These are phyloP conservation scores for Hystrix brachyura DNA, from an alignment of 2,113 vertebrate species.

Conservation along the genomic window DNA sequence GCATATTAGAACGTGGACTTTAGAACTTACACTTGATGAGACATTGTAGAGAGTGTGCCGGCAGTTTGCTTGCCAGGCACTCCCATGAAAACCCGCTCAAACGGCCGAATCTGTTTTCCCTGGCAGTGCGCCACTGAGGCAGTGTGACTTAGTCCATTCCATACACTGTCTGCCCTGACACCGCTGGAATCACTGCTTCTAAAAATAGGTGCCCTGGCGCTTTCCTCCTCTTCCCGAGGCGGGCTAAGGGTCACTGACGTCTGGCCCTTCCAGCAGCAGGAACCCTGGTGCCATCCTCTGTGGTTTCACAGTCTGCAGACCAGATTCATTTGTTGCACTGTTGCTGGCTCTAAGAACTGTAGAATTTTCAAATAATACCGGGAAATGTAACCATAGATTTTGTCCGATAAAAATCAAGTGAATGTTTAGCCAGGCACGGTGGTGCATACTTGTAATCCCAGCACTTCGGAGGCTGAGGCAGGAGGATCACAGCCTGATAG, in stretches of 20 bases:
- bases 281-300: neutral
- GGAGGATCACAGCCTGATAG: neutral
- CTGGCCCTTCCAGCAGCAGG: neutral
- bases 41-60: neutral
- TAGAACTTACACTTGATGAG: neutral
- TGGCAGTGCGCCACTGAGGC: too few relatives aligned
- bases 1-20: neutral
- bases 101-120: conserved; percentile 18
- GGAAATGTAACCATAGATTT: neutral
- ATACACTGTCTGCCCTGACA: neutral
- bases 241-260: neutral
- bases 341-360: neutral
- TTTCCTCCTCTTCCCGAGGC: neutral
- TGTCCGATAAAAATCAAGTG: neutral
- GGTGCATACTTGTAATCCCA: neutral
- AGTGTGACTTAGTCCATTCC: conserved; percentile 49
- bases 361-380: neutral
- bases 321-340: neutral
- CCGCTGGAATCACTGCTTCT: conserved; percentile 15
- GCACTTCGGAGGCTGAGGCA: neutral
- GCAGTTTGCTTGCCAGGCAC: neutral
- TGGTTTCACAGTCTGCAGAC: neutral
- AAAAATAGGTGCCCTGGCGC: neutral
- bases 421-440: neutral
- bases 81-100: conserved; percentile 31